Evolutionary conservation across 2,113 vertebrate genomes (phyloP), one percentile per base, ranked within the genome.

Genomic region (Callionymus lyra): DNA sequence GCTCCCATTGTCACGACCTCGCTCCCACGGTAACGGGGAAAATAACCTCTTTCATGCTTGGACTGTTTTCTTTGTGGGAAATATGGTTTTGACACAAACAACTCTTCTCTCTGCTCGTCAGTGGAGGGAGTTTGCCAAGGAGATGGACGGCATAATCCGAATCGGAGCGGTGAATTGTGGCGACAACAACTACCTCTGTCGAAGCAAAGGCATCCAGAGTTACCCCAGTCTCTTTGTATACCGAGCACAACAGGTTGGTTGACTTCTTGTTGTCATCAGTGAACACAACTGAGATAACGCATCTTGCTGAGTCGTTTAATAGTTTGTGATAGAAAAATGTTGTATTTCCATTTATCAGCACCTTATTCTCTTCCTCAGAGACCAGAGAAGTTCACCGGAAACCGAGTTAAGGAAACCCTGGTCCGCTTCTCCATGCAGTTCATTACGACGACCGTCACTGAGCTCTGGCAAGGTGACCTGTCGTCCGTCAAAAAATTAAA

Each of bases 71-170:
- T 16, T 38, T 38, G 8, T 38, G 6, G 10, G 13, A 8, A 13
- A 10, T 38, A 14, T 41, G 18, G 27, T 27, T 6, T 31, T 31
- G 1, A n/a, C 6, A 10, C 4, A 40, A 14, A 18, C 6, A 36
- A 32, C n/a, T 6, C 21, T 3, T 17, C 13, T 41, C 31, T 34
- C 14, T 43, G 11, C 38, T 14, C 48, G 11, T 31, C 49, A 99
- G 94, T 99, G 95, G 95, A 88, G 95, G 66, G 89, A 97, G 38
- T 93, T 97, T 86, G 90, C 95, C 19, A 99, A 93, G 70, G 95
- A 97, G 74, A 91, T 99, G 83, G 93, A 98, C 47, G 93, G 92
- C 16, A 83, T 95, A 43, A 88, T 99, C 50, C 78, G 91, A 38
- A 94, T 99, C 6, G 91, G 90, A 54, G 95, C 95, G 0, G 94